Conservation (phyloP, 1,140 invertebrate genomes). For the Drosophila busckii region DNA sequence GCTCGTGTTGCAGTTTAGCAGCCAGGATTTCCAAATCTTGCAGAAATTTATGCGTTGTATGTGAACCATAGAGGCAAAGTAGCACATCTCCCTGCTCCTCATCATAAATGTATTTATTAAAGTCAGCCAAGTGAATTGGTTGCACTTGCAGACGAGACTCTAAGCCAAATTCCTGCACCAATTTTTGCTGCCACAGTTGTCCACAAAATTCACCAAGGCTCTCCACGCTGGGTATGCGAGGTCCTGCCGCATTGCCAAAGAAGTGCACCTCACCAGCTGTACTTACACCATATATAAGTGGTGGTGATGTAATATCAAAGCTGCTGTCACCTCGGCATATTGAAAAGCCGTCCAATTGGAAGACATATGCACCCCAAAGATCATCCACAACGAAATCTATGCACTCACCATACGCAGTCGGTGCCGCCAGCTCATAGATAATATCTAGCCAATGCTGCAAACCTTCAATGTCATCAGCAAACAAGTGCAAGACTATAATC, state of each 20-base stretch:
- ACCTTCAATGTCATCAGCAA: constrained; percentile 10
- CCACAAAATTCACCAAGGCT: constrained; percentile 24
- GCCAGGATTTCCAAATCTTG: constrained; percentile 1
- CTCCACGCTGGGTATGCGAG: background rate
- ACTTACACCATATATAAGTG: constrained; percentile 39
- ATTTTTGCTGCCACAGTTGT: constrained; percentile 3
- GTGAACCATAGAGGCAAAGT: constrained; percentile 25
- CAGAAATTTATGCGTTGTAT: background rate
- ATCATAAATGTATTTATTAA: constrained; percentile 28
- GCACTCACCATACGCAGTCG: background rate
- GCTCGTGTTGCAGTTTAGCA: constrained; percentile 20
- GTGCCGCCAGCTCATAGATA: constrained; percentile 23
- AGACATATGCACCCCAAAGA: constrained; percentile 20
- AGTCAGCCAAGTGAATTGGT: constrained; percentile 10
- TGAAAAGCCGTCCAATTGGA: constrained; percentile 4
- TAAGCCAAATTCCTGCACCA: background rate
- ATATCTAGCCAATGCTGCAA: constrained; percentile 33
- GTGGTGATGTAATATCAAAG: constrained; percentile 1
- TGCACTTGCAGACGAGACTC: background rate
- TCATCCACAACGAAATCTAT: constrained; percentile 41
- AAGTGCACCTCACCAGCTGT: constrained; percentile 21
- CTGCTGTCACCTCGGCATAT: background rate
- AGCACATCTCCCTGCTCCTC: constrained; percentile 12
- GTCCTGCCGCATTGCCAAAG: constrained; percentile 20
- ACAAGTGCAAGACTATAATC: constrained; percentile 30